Evolutionary conservation across 2,888 invertebrate species (phyloP).

Genomic region (Linnaemya tessellans): DNA sequence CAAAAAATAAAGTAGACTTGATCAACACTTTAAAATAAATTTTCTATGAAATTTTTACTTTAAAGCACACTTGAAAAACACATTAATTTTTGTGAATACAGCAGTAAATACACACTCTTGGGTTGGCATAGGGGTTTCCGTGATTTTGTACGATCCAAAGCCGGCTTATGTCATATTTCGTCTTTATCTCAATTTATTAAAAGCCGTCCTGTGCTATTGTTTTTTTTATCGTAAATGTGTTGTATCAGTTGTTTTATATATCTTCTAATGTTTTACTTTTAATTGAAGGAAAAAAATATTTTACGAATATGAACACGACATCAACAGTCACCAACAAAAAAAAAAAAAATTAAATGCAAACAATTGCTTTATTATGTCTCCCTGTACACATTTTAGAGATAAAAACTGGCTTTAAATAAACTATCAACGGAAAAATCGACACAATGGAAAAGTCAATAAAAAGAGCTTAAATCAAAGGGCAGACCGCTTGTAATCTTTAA

Average conservation of each 20-base stretch:
- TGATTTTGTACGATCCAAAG: too few species aligned
- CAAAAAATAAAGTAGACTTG: too few species aligned
- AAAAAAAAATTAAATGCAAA: slow-evolving; percentile 17
- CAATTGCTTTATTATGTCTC: slow-evolving; percentile 36
- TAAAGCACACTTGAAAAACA: too few species aligned
- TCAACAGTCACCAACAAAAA: not conserved
- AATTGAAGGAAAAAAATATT: not conserved
- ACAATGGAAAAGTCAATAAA: slow-evolving; percentile 35
- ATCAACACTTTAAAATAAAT: too few species aligned
- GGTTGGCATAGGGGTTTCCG: too few species aligned
- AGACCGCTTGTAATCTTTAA: slow-evolving; percentile 39
- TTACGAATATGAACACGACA: not conserved
- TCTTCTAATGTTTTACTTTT: not conserved
- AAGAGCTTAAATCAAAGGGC: slow-evolving; percentile 33
- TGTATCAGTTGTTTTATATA: not conserved
- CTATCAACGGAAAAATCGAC: slow-evolving; percentile 30
- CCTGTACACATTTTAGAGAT: not conserved
- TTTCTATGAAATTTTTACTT: too few species aligned
- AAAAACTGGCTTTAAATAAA: not conserved
- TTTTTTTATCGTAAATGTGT: not conserved
- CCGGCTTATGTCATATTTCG: too few species aligned
- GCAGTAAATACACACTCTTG: too few species aligned
- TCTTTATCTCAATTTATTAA: not conserved
- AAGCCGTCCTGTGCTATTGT: not conserved
- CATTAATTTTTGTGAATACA: too few species aligned